Evolutionary conservation across 2,888 invertebrate species (phyloP).

Genomic region (Cyclophora albipunctata): DNA sequence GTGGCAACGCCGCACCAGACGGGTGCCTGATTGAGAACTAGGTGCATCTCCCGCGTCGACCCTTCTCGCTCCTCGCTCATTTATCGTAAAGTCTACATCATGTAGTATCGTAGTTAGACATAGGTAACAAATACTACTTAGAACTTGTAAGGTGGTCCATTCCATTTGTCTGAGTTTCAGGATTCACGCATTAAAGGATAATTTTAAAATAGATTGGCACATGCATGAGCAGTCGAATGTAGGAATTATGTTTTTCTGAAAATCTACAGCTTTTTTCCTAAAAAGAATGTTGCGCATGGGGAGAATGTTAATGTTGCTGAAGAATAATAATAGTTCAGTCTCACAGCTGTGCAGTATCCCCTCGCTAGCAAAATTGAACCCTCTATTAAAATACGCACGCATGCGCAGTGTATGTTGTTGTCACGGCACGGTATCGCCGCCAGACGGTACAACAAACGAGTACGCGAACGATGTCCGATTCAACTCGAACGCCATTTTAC

Average conservation of each 20-base stretch:
- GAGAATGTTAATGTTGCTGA: too few relatives aligned
- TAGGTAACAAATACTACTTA: slow-evolving; percentile 10
- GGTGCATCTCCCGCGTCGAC: slow-evolving; percentile 58
- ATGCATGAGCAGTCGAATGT: too few relatives aligned
- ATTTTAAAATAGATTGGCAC: too few relatives aligned
- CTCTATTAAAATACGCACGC: slow-evolving; percentile 61
- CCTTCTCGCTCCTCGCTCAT: slow-evolving; percentile 33
- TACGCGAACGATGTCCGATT: slow-evolving; percentile 51
- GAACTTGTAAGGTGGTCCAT: slow-evolving; percentile 35
- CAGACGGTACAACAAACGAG: slow-evolving; percentile 44
- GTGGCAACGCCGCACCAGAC: slow-evolving; percentile 71
- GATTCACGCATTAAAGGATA: too few relatives aligned
- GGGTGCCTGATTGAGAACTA: slow-evolving; percentile 69
- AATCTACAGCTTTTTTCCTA: too few relatives aligned
- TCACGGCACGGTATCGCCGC: slow-evolving; percentile 42
- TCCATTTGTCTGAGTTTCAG: slow-evolving; percentile 2
- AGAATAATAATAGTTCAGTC: slow-evolving; percentile 19
- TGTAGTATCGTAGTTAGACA: slow-evolving; percentile 8
- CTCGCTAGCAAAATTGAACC: slow-evolving; percentile 54
- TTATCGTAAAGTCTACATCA: slow-evolving; percentile 17
- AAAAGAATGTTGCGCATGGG: too few relatives aligned
- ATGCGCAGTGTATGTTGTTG: slow-evolving; percentile 59
- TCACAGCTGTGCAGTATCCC: slow-evolving; percentile 64
- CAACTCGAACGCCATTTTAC: slow-evolving; percentile 40
- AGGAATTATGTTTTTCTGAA: too few relatives aligned